A percentile compares a stretch with the other conserved stretches of the same genome.
These are phyloP conservation scores for Cassiopea andromeda DNA, from an alignment of 30 jellyfish, hydroid and myxozoan species.

Conservation along the genomic window DNA sequence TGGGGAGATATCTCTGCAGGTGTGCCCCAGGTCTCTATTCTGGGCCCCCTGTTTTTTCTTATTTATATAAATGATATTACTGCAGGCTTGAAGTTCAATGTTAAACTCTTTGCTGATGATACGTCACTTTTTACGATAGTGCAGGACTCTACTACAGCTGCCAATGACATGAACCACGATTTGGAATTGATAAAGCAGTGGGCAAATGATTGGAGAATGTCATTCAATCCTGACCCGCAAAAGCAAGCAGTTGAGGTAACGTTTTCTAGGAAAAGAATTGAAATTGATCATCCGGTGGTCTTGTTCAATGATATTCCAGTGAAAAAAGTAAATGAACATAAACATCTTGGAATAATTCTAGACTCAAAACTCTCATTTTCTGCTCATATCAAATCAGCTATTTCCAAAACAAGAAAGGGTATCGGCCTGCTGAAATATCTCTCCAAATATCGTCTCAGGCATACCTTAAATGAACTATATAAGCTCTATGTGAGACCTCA, in stretches of 20 bases:
- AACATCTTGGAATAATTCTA: slow-evolving; percentile 51
- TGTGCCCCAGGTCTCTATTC: slow-evolving; percentile 64
- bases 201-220: slow-evolving; percentile 76
- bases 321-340: slow-evolving; percentile 28
- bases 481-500: slow-evolving; percentile 73
- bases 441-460: slow-evolving; percentile 76
- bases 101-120: slow-evolving; percentile 54
- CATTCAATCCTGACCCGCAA: slow-evolving; percentile 70
- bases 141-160: slow-evolving; percentile 69
- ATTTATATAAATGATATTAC: slow-evolving; percentile 37
- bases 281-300: slow-evolving; percentile 42
- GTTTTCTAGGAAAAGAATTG: slow-evolving; percentile 51
- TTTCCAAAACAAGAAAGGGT: slow-evolving; percentile 61
- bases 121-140: slow-evolving; percentile 44
- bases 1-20: slow-evolving; percentile 61
- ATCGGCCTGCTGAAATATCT: slow-evolving; percentile 76
- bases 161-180: slow-evolving; percentile 69
- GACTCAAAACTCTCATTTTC: slow-evolving; percentile 48
- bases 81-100: slow-evolving; percentile 37
- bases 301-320: slow-evolving; percentile 41
- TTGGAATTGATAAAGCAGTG: slow-evolving; percentile 54
- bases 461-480: slow-evolving; percentile 52
- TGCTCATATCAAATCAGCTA: slow-evolving; percentile 49
- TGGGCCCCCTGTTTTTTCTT: slow-evolving; percentile 57
- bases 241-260: slow-evolving; percentile 49